Base-by-base conservation (phyloP, 2,113 vertebrate species). In the Pungitius pungitius region DNA sequence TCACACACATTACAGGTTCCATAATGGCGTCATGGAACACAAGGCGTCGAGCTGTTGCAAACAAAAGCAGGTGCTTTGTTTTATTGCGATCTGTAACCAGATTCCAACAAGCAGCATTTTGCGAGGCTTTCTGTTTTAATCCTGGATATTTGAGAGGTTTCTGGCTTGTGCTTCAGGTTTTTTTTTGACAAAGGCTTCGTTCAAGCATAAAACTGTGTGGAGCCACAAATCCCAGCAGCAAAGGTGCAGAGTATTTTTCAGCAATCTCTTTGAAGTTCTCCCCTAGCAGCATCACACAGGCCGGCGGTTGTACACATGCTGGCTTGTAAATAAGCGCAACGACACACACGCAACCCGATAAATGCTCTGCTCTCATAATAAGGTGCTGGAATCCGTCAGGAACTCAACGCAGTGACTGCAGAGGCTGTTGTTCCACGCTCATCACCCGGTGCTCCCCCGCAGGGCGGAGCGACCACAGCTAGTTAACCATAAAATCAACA, bases 221-320 rank as follows among this genome's bases (percentile, higher is more conserved):
- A 67, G 42, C 61, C n/a, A 24, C 77, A 80, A 47, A 78, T 82
- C 74, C 75, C 68, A 81, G 47, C 81, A 77, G 57, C 54, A 62
- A 78, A 72, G 52, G 56, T 68, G 69, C 74, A 17, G 61, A 74
- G 88, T 92, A 91, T 92, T 93, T n/a, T 93, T 90, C 77, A 88
- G 82, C 77, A 49, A 60, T 73, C 66, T 76, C 64, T 77, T 73
- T 80, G 76, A 86, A 73, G 89, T 89, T 87, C 78, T 80, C 66
- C 59, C 17, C 17, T 58, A 54, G 45, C 56, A 78, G 60, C 58
- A 14, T 5, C 54, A 18, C 60, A 73, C 26, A 64, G 51, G 68
- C 45, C 8, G 51, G 11, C 27, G 39, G 59, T 65, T 67, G 55
- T 39, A 18, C 54, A 69, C 52, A 64, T 65, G 55, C 22, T 24